phyloP scores from a whole-genome alignment of 2,888 invertebrate species.

The Alentia gelatinosa region DNA sequence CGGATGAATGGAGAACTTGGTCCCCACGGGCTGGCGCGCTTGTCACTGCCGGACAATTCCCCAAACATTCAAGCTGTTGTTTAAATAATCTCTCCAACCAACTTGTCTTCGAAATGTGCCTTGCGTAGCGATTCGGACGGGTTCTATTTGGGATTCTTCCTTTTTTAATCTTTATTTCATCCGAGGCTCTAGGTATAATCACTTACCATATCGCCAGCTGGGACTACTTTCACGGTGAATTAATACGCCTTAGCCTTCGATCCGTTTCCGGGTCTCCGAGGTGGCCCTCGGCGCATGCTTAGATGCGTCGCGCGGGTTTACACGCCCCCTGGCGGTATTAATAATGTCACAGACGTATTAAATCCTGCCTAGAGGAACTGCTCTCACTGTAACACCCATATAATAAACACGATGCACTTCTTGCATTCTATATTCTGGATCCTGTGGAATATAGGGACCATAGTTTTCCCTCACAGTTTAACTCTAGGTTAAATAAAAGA shows the following conservation, averaged over 20 bases:
- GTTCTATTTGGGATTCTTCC: too few relatives aligned
- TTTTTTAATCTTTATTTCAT: background rate
- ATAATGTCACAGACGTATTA: background rate
- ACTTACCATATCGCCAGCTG: background rate
- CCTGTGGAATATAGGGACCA: too few relatives aligned
- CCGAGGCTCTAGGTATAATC: background rate
- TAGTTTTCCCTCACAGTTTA: too few relatives aligned
- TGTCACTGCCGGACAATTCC: conserved; percentile 10
- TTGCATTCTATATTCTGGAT: too few relatives aligned
- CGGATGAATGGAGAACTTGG: background rate
- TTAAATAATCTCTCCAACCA: conserved; percentile 16
- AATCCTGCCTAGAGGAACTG: too few relatives aligned
- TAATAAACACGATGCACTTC: too few relatives aligned
- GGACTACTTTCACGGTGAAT: conserved; percentile 16
- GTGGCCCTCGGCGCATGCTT: background rate
- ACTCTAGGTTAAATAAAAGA: too few relatives aligned
- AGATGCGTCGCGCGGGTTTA: background rate
- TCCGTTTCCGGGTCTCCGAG: background rate
- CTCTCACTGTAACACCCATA: too few relatives aligned
- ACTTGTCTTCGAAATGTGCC: background rate
- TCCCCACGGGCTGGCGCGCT: background rate
- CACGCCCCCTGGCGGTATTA: background rate
- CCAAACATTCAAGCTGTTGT: background rate
- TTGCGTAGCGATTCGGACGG: conserved; percentile 6
- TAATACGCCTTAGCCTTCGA: background rate